These are phyloP conservation scores for Thumatha senex DNA, from an alignment of 2,888 invertebrate species.

Conservation along the genomic window DNA sequence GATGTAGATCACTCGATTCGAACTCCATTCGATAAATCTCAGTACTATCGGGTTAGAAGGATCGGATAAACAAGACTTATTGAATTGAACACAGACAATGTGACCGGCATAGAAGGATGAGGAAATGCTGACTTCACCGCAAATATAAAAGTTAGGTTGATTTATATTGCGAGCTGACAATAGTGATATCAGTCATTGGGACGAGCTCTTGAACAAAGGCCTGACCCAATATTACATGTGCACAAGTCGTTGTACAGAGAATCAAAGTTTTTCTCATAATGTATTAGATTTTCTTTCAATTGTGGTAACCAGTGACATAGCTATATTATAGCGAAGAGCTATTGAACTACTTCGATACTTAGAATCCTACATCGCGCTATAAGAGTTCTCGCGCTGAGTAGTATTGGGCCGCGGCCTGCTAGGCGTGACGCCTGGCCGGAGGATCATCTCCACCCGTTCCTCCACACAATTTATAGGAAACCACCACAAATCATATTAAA, in stretches of 20 bases:
- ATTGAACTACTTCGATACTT: no score
- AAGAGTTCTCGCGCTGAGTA: background rate
- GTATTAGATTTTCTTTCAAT: constrained; percentile 14
- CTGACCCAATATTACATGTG: background rate
- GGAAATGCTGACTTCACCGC: constrained; percentile 22
- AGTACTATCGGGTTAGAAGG: constrained; percentile 13
- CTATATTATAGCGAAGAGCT: no score
- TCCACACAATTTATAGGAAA: no score
- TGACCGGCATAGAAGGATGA: constrained; percentile 17
- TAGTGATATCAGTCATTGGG: constrained; percentile 17
- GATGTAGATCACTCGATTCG: constrained; percentile 28
- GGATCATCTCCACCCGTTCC: no score
- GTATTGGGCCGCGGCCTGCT: no score
- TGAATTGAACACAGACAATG: constrained; percentile 33
- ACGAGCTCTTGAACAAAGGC: constrained; percentile 1
- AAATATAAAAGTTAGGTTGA: constrained; percentile 35
- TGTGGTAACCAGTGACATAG: no score
- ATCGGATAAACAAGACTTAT: constrained; percentile 37
- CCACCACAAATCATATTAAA: no score
- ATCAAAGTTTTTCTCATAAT: constrained; percentile 15
- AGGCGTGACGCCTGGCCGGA: no score
- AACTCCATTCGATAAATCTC: constrained; percentile 37
- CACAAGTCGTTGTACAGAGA: constrained; percentile 4
- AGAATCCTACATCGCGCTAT: no score
- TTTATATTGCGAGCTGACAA: constrained; percentile 33